These are phyloP conservation scores for Stictonetta naevosa DNA, from an alignment of 2,113 vertebrate species.

Conservation along the genomic window DNA sequence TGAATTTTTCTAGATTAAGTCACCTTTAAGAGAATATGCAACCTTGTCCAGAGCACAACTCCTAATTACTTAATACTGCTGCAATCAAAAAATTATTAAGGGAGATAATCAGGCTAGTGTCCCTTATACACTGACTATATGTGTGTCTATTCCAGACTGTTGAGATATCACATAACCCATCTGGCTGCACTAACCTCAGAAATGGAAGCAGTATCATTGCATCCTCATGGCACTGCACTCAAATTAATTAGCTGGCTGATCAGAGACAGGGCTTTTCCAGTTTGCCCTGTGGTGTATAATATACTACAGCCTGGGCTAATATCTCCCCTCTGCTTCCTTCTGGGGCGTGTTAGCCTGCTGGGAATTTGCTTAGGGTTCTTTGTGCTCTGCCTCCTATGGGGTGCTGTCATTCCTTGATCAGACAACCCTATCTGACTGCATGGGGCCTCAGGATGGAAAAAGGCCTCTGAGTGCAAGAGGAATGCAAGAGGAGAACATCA, in stretches of 20 bases:
- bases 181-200: neutral
- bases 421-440: neutral
- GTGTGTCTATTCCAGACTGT: neutral
- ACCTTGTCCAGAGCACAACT: neutral
- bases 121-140: neutral
- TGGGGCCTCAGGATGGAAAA: neutral
- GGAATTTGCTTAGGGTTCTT: neutral
- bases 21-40: neutral
- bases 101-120: neutral
- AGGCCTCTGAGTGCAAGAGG: neutral
- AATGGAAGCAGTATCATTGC: neutral
- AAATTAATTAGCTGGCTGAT: neutral
- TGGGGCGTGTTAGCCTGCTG: neutral
- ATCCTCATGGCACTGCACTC: neutral
- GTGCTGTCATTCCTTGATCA: neutral
- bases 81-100: neutral
- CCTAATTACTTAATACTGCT: neutral
- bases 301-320: neutral
- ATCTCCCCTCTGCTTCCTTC: neutral
- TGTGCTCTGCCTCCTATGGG: fast-evolving
- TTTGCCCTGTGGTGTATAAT: neutral
- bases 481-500: neutral
- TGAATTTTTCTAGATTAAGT: neutral
- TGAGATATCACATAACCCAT: neutral
- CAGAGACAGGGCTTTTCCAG: neutral